Percentiles rank a stretch among this genome's conserved stretches.
Evolutionary conservation across 2,888 invertebrate genomes (phyloP).

Genomic region (Minunthozetes semirufus): DNA sequence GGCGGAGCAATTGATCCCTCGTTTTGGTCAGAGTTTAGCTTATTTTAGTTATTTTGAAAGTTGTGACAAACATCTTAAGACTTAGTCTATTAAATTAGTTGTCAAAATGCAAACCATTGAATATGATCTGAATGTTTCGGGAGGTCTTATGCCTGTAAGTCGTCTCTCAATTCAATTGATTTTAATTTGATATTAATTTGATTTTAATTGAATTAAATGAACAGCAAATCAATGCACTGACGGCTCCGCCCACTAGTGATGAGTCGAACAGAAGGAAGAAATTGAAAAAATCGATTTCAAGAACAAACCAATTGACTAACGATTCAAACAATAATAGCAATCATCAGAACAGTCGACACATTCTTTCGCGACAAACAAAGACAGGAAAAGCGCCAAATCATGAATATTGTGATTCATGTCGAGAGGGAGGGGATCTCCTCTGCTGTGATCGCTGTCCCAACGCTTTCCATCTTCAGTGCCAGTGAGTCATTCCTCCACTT

Average conservation of each 20-base stretch:
- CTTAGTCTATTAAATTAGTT: not conserved
- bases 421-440: conserved; percentile 86
- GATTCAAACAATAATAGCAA: conserved; percentile 19
- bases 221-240: conserved; percentile 78
- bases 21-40: not conserved
- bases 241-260: conserved; percentile 77
- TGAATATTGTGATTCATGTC: conserved; percentile 87
- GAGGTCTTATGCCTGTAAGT: conserved; percentile 80
- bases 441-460: conserved; percentile 94
- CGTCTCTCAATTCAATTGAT: conserved; percentile 22
- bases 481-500: conserved; percentile 57
- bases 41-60: not conserved
- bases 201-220: conserved; percentile 30
- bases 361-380: conserved; percentile 28
- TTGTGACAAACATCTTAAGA: not conserved
- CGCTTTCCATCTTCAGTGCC: conserved; percentile 91
- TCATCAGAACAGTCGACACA: not conserved
- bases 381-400: conserved; percentile 58
- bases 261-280: conserved; percentile 47
- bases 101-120: conserved; percentile 58
- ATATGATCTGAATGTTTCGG: conserved; percentile 69
- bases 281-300: conserved; percentile 1
- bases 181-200: not conserved
- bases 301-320: not conserved
- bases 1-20: not conserved